A percentile compares a stretch with the other conserved stretches of the same genome.
phyloP scores from a whole-genome alignment of 2,797 vertebrate genomes.

The Crypturellus tataupa region DNA sequence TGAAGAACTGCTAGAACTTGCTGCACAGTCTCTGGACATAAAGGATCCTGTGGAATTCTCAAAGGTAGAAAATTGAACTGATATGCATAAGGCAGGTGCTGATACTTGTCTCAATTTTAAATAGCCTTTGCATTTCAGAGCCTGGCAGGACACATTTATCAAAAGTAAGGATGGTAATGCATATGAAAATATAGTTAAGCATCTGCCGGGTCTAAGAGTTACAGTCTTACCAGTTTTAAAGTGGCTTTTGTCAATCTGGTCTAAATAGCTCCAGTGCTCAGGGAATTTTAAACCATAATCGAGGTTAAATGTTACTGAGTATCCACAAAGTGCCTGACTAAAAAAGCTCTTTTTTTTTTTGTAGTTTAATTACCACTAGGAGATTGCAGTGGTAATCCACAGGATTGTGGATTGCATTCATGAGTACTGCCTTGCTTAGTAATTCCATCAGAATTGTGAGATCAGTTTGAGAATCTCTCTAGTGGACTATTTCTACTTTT shows the following conservation, averaged over 20 bases:
- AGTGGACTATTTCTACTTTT: neutral
- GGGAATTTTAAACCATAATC: neutral
- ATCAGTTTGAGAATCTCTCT: neutral
- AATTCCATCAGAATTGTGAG: neutral
- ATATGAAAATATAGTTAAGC: neutral
- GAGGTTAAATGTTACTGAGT: neutral
- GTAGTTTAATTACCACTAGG: neutral
- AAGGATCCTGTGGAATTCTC: slow-evolving; percentile 85
- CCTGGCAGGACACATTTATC: neutral
- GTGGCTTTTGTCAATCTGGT: neutral
- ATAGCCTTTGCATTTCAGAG: neutral
- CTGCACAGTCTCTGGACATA: slow-evolving; percentile 84
- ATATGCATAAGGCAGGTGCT: neutral
- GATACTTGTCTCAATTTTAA: neutral
- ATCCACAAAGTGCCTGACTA: neutral
- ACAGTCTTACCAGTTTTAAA: neutral
- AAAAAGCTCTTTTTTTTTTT: neutral
- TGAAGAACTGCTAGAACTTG: slow-evolving; percentile 88
- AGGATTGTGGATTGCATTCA: too few relatives aligned
- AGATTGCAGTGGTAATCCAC: neutral
- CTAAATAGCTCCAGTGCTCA: neutral
- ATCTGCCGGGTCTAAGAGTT: neutral
- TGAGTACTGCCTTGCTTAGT: neutral
- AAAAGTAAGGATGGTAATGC: neutral
- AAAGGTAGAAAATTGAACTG: slow-evolving; percentile 79